Percentiles rank a stretch among this genome's conserved stretches.
phyloP scores from a whole-genome alignment of 2,797 vertebrate genomes.

The Falco peregrinus region DNA sequence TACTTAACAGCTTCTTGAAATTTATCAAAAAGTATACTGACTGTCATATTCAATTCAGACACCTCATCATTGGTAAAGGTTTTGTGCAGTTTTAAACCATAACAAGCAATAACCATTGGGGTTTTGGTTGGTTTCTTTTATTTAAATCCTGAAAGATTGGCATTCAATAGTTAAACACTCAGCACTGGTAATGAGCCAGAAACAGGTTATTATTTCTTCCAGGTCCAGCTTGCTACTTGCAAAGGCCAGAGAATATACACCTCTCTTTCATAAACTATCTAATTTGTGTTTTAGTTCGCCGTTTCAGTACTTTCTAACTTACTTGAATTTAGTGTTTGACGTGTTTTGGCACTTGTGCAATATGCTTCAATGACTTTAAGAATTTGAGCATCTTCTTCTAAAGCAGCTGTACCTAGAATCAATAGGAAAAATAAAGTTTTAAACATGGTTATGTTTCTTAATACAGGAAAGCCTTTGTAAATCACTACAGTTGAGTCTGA shows the following conservation, averaged over 20 bases:
- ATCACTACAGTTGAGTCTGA: neutral
- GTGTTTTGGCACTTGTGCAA: slow-evolving; percentile 98
- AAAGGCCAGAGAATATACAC: neutral
- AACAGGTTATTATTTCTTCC: neutral
- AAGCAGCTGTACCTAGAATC: slow-evolving; percentile 90
- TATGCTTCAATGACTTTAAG: slow-evolving; percentile 99
- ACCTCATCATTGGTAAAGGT: neutral
- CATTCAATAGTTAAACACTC: neutral
- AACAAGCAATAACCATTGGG: neutral
- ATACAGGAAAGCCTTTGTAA: neutral
- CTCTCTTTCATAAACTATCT: neutral
- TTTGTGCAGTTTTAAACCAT: neutral
- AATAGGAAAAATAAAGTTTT: neutral
- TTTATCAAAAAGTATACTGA: neutral
- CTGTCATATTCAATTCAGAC: neutral
- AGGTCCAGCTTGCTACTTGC: neutral
- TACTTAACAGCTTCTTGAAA: slow-evolving; percentile 45
- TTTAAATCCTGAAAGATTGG: neutral
- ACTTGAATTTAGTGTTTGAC: slow-evolving; percentile 99
- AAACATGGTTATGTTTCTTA: neutral
- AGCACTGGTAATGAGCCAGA: slow-evolving; percentile 3
- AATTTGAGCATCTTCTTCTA: slow-evolving; percentile 98
- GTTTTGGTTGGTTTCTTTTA: neutral
- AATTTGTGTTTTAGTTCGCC: neutral
- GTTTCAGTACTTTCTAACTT: slow-evolving; percentile 75